phyloP scores from a whole-genome alignment of 1,140 invertebrate genomes.

The Acromyrmex charruanus region DNA sequence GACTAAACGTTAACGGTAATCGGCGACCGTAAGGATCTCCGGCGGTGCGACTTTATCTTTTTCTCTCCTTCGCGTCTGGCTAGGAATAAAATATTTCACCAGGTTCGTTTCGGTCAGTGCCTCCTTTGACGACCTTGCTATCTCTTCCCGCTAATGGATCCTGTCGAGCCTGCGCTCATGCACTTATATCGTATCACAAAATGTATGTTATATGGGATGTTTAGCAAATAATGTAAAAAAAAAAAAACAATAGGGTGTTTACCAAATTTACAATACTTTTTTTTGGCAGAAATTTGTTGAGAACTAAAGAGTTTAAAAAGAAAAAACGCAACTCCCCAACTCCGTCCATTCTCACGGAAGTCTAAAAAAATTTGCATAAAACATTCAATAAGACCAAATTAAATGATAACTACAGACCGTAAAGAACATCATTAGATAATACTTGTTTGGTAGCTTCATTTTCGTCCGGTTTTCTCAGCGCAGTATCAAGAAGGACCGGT shows the following conservation, averaged over 20 bases:
- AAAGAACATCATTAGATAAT: slow-evolving; percentile 9
- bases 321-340: not conserved
- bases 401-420: not conserved
- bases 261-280: not conserved
- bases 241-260: not conserved
- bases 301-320: not conserved
- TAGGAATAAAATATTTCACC: slow-evolving; percentile 73
- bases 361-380: not conserved
- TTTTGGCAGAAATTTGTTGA: not conserved
- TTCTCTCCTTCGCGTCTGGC: slow-evolving; percentile 10
- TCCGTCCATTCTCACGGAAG: not conserved
- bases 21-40: slow-evolving; percentile 66
- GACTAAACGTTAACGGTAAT: slow-evolving; percentile 73
- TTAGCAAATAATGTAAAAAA: not conserved
- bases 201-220: not conserved
- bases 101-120: slow-evolving; percentile 69
- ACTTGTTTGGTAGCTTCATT: not conserved
- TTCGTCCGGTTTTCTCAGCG: slow-evolving; percentile 25
- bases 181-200: slow-evolving; percentile 18
- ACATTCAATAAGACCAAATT: not conserved
- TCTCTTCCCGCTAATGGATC: slow-evolving; percentile 73
- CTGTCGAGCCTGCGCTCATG: slow-evolving; percentile 9
- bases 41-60: slow-evolving; percentile 66
- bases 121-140: slow-evolving; percentile 75
- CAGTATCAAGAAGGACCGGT: slow-evolving; percentile 48